Percentiles rank a stretch among this genome's conserved stretches.
These are phyloP conservation scores for Oreochromis grahami DNA, from an alignment of 2,797 vertebrate species.

Conservation along the genomic window DNA sequence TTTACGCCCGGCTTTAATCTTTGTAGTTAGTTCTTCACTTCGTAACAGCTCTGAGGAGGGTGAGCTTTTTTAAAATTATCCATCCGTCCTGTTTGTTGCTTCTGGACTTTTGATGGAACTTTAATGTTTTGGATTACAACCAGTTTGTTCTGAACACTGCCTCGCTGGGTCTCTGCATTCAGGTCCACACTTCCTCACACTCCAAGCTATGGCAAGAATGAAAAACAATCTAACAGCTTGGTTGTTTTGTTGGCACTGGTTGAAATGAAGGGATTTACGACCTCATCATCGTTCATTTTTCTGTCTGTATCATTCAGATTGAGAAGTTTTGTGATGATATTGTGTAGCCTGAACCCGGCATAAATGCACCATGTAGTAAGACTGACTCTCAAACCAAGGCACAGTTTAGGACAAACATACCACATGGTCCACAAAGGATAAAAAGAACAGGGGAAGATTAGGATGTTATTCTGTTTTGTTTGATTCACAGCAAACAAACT, in stretches of 20 bases:
- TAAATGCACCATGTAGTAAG: rapidly evolving
- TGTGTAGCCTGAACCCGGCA: rapidly evolving
- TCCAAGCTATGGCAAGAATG: background rate
- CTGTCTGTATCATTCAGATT: background rate
- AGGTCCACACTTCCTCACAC: background rate
- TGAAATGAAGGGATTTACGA: background rate
- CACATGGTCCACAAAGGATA: background rate
- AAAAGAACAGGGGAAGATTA: background rate
- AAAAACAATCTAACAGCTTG: background rate
- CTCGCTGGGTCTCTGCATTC: rapidly evolving
- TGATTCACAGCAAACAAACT: background rate
- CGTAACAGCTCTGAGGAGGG: rapidly evolving
- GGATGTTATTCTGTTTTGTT: background rate
- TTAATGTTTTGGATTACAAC: background rate
- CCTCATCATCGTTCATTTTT: background rate
- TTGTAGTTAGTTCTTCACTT: background rate
- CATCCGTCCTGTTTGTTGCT: rapidly evolving
- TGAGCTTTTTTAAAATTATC: background rate
- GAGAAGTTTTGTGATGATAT: background rate
- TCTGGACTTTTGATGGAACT: background rate
- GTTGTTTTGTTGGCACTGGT: background rate
- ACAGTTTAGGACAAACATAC: background rate
- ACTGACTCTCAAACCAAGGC: background rate
- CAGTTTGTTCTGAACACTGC: background rate
- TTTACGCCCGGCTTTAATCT: rapidly evolving